Base-by-base conservation (phyloP, 2,797 vertebrate genomes). In the Chelmon rostratus region DNA sequence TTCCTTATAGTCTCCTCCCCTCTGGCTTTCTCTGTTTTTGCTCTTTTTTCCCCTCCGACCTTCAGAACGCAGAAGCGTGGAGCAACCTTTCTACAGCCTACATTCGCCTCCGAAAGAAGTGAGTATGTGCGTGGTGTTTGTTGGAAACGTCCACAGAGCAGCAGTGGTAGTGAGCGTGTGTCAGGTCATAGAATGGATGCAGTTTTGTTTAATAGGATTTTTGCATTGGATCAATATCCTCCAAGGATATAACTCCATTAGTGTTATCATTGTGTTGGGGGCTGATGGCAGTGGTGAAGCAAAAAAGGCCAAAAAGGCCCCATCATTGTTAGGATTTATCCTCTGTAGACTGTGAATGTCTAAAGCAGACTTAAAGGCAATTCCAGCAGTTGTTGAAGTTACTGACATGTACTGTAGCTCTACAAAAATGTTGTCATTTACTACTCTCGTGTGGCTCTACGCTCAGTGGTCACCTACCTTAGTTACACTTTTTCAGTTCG, bases 31-130 rank as follows among this genome's bases (percentile, higher is more conserved):
- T 18, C 28, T 89, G 93, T 73, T 79, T 10, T 33, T 2, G 3
- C 6, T 25, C 10, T 62, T 1, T 38, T 6, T 1, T 10, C 11
- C 9, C 28, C 6, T 35, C 23, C 13, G 57, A 33, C 25, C 90
- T 94, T 76, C 91, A 99, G 98, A 99, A 99, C 72, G 96, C 98
- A 59, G 98, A 99, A 86, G 98, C 97, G 6, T 99, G 98, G 98
- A 99, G 97, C 95, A 99, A 99, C 93, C 97, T 99, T 61, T 98
- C 98, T 18, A 97, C 97, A 18, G 98, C 97, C 44, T 97, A 98
- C 93, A 99, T 99, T 89, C 96, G 96, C 90, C 94, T 99, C 82
- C 94, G 95, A 42, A 95, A 96, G 90, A 99, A 99, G 98, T 99
- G 94, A 97, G 98, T 91, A 31, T 6, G 37, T 15, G 38, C 40